Percentiles rank a stretch among this genome's conserved stretches.
phyloP scores from a whole-genome alignment of 2,113 vertebrate species.

The Halcyon senegalensis region DNA sequence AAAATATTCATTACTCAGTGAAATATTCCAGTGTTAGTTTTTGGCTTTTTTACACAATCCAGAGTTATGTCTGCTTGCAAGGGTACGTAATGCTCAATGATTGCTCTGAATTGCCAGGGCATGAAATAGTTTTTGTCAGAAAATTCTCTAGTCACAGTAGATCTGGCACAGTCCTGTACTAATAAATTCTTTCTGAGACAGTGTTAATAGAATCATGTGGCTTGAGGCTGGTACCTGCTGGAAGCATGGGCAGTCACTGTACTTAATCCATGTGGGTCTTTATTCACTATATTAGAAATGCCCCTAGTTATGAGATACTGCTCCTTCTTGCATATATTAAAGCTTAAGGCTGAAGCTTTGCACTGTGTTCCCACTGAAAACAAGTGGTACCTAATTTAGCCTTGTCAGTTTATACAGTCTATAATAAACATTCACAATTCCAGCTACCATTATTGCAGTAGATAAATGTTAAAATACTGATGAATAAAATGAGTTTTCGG shows the following conservation, averaged over 20 bases:
- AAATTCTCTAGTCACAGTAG: neutral
- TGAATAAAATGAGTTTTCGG: neutral
- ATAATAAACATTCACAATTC: neutral
- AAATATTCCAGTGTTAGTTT: neutral
- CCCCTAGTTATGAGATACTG: neutral
- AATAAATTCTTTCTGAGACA: neutral
- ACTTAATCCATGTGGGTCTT: neutral
- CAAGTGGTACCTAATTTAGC: neutral
- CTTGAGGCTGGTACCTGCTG: neutral
- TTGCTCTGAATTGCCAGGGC: neutral
- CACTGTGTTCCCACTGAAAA: neutral
- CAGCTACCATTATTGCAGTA: neutral
- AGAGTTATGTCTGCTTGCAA: neutral
- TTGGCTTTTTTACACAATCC: neutral
- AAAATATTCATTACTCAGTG: neutral
- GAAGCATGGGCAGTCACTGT: neutral
- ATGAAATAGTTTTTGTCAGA: neutral
- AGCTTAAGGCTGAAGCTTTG: neutral
- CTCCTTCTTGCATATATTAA: neutral
- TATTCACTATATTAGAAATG: neutral
- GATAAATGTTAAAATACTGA: neutral
- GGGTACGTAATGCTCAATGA: neutral
- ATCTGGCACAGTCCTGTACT: neutral
- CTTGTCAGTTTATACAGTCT: neutral
- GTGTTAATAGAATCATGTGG: neutral